phyloP scores from a whole-genome alignment of 2,113 vertebrate genomes.

The Coturnix japonica region DNA sequence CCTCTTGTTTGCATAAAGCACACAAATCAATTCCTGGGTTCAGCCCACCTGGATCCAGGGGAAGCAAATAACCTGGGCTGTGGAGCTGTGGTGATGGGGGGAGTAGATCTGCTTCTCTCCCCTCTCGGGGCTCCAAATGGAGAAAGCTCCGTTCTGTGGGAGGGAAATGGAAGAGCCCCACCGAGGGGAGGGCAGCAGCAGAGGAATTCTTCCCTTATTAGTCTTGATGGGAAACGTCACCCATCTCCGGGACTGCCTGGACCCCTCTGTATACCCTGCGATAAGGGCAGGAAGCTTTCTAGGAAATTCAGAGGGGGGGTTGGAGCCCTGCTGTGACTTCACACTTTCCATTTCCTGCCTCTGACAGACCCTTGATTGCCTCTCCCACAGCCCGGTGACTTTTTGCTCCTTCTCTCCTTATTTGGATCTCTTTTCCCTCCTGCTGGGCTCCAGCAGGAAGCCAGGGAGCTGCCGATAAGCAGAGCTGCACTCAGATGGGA shows the following conservation, averaged over 20 bases:
- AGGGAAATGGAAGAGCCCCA: background rate
- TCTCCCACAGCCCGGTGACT: fast-evolving
- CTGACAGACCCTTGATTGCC: background rate
- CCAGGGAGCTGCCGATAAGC: slow-evolving; percentile 47
- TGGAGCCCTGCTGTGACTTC: background rate
- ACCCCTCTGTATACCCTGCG: background rate
- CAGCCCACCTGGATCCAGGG: background rate
- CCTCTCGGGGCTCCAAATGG: background rate
- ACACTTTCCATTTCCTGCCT: slow-evolving; percentile 11
- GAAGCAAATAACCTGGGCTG: too few species aligned
- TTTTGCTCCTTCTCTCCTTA: slow-evolving; percentile 14
- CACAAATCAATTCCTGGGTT: background rate
- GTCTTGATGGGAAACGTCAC: background rate
- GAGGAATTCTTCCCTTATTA: slow-evolving; percentile 21
- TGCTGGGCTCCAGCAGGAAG: fast-evolving
- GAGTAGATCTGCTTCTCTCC: background rate
- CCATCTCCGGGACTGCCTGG: fast-evolving
- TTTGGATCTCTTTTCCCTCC: slow-evolving; percentile 24
- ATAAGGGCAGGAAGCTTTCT: slow-evolving; percentile 5
- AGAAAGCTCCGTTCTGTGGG: background rate
- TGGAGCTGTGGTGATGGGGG: background rate
- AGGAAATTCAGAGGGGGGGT: background rate
- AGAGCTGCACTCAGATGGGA: background rate
- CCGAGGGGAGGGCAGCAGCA: background rate
- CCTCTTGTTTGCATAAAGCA: background rate